Evolutionary conservation across 2,113 vertebrate genomes (phyloP).

Genomic region (Lamprotornis superbus): DNA sequence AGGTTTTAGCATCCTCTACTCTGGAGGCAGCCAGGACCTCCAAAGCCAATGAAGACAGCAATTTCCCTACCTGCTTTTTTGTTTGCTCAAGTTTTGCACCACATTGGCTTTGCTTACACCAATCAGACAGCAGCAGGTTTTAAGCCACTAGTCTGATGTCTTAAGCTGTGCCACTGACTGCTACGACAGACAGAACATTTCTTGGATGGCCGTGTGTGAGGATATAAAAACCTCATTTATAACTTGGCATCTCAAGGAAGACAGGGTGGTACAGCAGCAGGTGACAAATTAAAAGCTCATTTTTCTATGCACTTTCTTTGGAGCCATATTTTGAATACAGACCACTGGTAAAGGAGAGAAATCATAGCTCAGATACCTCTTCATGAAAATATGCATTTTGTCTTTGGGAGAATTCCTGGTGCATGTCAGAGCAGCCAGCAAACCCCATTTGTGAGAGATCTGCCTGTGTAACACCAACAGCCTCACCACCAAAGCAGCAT

Average conservation of each 20-base stretch:
- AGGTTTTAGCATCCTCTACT: background rate
- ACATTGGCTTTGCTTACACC: background rate
- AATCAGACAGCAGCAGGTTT: conserved; percentile 6
- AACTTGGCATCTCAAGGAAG: conserved; percentile 35
- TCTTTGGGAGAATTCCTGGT: background rate
- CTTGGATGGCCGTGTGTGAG: background rate
- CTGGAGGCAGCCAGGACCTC: background rate
- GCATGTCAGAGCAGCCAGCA: background rate
- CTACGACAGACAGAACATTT: background rate
- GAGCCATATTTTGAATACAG: background rate
- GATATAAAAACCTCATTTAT: conserved; percentile 40
- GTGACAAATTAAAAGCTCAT: conserved; percentile 56
- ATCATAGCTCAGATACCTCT: background rate
- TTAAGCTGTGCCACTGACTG: conserved; percentile 29
- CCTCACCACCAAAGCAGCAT: background rate
- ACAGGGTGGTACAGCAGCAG: conserved; percentile 32
- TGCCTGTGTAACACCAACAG: background rate
- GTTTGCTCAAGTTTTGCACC: background rate
- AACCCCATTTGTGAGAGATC: background rate
- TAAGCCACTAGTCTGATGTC: conserved; percentile 1
- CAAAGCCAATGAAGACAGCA: background rate
- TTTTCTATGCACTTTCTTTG: conserved; percentile 50
- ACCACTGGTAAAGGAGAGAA: background rate
- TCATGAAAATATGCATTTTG: background rate
- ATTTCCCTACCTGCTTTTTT: background rate